A percentile compares a stretch with the other conserved stretches of the same genome.
These are phyloP conservation scores for Esox niger DNA, from an alignment of 2,113 vertebrate species.

Conservation along the genomic window DNA sequence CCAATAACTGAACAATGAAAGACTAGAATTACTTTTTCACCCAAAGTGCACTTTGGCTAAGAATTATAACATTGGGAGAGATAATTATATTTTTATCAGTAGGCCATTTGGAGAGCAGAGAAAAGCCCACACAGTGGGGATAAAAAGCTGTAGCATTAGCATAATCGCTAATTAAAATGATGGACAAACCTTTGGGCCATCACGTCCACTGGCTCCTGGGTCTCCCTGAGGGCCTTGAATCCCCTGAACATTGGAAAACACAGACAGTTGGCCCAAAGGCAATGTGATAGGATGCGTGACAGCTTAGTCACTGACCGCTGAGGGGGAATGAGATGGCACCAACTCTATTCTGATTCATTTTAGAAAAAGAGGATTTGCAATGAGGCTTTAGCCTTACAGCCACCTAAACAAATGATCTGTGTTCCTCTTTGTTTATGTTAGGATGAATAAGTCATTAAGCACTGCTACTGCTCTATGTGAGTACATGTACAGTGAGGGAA, in stretches of 20 bases:
- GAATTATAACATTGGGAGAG: background rate
- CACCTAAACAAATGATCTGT: no score
- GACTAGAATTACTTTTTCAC: no score
- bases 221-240: conserved; percentile 54
- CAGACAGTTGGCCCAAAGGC: background rate
- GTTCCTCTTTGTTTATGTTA: no score
- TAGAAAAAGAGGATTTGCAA: background rate
- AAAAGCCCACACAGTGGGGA: background rate
- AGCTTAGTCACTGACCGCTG: conserved; percentile 6
- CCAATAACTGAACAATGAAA: no score
- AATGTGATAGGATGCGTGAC: background rate
- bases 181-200: conserved; percentile 68
- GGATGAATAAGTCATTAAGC: no score
- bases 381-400: no score
- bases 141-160: conserved; percentile 38
- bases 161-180: conserved; percentile 59
- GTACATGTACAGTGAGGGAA: no score
- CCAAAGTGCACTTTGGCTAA: background rate
- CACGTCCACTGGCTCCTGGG: conserved; percentile 60
- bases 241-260: conserved; percentile 46
- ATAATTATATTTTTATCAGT: background rate
- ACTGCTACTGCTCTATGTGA: no score
- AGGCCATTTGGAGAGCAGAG: conserved; percentile 2
- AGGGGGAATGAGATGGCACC: background rate
- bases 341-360: background rate